Conservation (phyloP, 2,888 invertebrate genomes). For the Xestia sexstrigata region DNA sequence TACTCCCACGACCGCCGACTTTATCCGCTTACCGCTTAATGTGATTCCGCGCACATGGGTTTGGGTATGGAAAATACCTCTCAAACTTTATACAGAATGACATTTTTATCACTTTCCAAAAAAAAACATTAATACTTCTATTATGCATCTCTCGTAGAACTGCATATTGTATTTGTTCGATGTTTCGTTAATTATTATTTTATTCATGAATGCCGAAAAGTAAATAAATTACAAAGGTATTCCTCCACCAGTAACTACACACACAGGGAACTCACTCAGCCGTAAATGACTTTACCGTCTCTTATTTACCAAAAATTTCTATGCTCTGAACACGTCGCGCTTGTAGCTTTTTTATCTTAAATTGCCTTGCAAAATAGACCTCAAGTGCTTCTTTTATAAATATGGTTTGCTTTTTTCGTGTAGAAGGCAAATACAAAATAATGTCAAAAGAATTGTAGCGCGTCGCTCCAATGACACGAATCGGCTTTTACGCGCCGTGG, state of each 20-base stretch:
- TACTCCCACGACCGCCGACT: conserved; percentile 59
- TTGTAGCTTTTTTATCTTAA: conserved; percentile 76
- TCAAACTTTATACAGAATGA: conserved; percentile 46
- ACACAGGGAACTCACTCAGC: conserved; percentile 57
- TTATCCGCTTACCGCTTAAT: conserved; percentile 83
- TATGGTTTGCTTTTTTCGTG: conserved; percentile 81
- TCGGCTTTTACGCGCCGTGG: conserved; percentile 83
- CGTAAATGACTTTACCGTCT: conserved; percentile 69
- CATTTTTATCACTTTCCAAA: too few species aligned
- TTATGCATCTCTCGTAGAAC: conserved; percentile 31
- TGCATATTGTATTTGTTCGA: conserved; percentile 32
- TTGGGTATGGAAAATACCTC: conserved; percentile 55
- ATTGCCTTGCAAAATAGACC: conserved; percentile 75
- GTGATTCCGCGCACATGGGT: conserved; percentile 71
- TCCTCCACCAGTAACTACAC: conserved; percentile 8
- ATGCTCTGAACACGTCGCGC: conserved; percentile 67
- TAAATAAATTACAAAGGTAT: conserved; percentile 26
- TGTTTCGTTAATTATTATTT: conserved; percentile 19
- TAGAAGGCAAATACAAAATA: conserved; percentile 77
- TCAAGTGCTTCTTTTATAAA: conserved; percentile 77
- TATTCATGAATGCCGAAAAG: conserved; percentile 64
- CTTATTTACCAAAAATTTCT: conserved; percentile 71
- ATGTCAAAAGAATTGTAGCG: conserved; percentile 75
- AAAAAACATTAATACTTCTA: conserved; percentile 50
- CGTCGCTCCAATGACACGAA: conserved; percentile 78